A percentile compares a stretch with the other conserved stretches of the same genome.
These are phyloP conservation scores for Salminus brasiliensis DNA, from an alignment of 2,113 vertebrate species.

Conservation along the genomic window DNA sequence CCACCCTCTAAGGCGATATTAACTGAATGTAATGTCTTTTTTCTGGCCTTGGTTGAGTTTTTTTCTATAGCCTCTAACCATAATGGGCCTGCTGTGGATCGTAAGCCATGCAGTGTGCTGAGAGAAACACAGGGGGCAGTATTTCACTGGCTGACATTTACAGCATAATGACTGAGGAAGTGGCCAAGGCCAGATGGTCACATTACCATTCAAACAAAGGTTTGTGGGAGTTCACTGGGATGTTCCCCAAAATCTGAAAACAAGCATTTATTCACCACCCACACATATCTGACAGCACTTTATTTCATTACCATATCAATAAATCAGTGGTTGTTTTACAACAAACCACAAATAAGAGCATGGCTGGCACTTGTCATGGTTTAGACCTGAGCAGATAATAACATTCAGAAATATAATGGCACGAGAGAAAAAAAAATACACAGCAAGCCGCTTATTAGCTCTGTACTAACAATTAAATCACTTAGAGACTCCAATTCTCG, in stretches of 20 bases:
- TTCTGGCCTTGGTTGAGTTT: background rate
- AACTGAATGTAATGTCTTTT: background rate
- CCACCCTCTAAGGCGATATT: background rate
- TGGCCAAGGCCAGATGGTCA: conserved; percentile 11
- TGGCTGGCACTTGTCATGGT: background rate
- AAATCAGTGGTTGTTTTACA: background rate
- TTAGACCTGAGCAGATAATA: background rate
- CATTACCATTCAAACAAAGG: conserved; percentile 17
- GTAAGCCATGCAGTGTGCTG: background rate
- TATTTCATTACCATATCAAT: background rate
- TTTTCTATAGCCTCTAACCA: background rate
- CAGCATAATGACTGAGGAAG: background rate
- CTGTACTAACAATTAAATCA: background rate
- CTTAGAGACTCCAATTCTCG: background rate
- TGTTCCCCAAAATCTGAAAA: conserved; percentile 23
- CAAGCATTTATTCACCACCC: background rate
- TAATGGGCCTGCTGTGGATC: background rate
- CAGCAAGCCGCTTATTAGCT: background rate
- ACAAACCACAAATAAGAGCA: background rate
- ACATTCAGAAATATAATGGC: background rate
- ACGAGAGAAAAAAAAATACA: background rate
- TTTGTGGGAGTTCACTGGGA: background rate
- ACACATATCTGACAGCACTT: background rate
- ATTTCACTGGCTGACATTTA: conserved; percentile 37
- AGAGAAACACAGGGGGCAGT: conserved; percentile 38